These are phyloP conservation scores for Byasa hedistus DNA, from an alignment of 2,888 invertebrate species.

Conservation along the genomic window DNA sequence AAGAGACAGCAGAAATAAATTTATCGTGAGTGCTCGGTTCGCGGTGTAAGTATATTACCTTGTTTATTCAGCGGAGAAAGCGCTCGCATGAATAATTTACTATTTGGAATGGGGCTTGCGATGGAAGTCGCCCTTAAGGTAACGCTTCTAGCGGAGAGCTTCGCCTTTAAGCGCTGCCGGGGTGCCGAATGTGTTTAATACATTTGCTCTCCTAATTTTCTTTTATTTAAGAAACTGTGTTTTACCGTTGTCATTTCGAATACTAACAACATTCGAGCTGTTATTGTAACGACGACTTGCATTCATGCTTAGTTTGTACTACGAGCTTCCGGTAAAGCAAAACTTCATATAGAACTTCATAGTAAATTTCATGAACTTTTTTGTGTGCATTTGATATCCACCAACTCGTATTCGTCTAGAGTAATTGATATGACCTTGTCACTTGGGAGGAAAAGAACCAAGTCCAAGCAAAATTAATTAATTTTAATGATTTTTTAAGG, in stretches of 20 bases:
- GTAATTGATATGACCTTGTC: too few relatives aligned
- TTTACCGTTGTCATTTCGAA: not conserved
- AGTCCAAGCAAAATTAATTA: too few relatives aligned
- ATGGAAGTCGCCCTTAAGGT: conserved; percentile 18
- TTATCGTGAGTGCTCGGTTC: conserved; percentile 3
- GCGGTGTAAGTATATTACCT: conserved; percentile 21
- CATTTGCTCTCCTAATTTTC: not conserved
- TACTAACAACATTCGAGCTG: too few relatives aligned
- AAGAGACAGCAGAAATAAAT: conserved; percentile 3
- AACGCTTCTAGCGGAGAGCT: conserved; percentile 14
- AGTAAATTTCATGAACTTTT: too few relatives aligned
- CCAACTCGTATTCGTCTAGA: too few relatives aligned
- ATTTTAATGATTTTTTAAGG: too few relatives aligned
- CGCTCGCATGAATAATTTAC: conserved; percentile 26
- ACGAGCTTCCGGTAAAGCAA: too few relatives aligned
- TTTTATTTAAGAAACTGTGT: not conserved
- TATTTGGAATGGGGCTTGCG: conserved; percentile 11
- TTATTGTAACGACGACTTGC: too few relatives aligned
- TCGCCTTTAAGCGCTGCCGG: conserved; percentile 3
- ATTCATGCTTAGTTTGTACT: too few relatives aligned
- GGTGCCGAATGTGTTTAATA: conserved; percentile 3
- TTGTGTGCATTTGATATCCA: too few relatives aligned
- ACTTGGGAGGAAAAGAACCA: too few relatives aligned
- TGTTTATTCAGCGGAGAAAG: conserved; percentile 25
- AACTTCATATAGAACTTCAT: too few relatives aligned